These are phyloP conservation scores for Dromius quadrimaculatus DNA, from an alignment of 2,888 invertebrate species.

Conservation along the genomic window DNA sequence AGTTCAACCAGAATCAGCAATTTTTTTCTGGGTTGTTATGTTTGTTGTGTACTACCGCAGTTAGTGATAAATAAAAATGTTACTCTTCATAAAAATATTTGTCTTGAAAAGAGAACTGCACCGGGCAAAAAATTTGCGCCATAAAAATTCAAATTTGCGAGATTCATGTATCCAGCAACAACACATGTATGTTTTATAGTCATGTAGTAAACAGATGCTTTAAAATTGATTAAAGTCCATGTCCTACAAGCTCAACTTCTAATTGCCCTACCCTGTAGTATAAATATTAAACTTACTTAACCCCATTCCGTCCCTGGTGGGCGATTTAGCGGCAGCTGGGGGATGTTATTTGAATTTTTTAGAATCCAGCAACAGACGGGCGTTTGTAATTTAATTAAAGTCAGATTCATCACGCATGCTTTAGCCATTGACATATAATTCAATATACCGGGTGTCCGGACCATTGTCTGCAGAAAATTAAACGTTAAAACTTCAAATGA, in stretches of 20 bases:
- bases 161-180: too few relatives aligned
- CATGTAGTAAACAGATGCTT: neutral
- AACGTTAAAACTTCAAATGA: slow-evolving; percentile 35
- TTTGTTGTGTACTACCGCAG: too few relatives aligned
- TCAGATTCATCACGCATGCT: slow-evolving; percentile 42
- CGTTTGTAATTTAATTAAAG: slow-evolving; percentile 37
- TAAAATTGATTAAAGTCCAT: slow-evolving; percentile 2
- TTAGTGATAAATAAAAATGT: too few relatives aligned
- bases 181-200: too few relatives aligned
- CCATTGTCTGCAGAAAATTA: slow-evolving; percentile 36
- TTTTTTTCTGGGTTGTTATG: too few relatives aligned
- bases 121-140: too few relatives aligned
- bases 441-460: slow-evolving; percentile 14
- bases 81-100: too few relatives aligned
- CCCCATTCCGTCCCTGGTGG: slow-evolving; percentile 10
- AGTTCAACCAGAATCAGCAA: too few relatives aligned
- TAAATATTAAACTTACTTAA: neutral
- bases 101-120: too few relatives aligned
- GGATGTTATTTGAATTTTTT: slow-evolving; percentile 34
- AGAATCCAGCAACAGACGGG: slow-evolving; percentile 6
- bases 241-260: slow-evolving; percentile 8
- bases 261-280: neutral
- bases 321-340: neutral
- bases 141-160: too few relatives aligned
- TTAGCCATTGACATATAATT: slow-evolving; percentile 43